Evolutionary conservation across 2,113 vertebrate species (phyloP).

Genomic region (Corythaeola cristata): DNA sequence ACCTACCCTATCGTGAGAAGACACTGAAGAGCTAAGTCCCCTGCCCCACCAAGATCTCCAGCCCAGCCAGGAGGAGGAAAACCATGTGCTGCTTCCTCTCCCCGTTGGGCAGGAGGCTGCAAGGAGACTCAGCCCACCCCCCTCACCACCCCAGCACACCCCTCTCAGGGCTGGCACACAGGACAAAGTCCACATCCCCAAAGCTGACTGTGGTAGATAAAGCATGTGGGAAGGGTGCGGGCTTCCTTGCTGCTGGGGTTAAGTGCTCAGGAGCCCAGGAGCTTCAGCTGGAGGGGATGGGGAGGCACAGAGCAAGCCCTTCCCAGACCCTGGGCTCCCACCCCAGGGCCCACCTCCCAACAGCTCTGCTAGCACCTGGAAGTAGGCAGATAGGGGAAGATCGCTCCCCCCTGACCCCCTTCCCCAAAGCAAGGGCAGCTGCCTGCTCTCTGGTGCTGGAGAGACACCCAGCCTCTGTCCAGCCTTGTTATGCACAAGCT

Average conservation of each 20-base stretch:
- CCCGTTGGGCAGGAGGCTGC: not conserved
- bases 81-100: not conserved
- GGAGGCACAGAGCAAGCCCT: not conserved
- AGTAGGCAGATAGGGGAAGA: not conserved
- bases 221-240: not conserved
- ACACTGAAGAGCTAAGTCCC: not conserved
- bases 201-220: not conserved
- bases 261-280: not conserved
- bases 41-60: not conserved
- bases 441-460: not conserved
- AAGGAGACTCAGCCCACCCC: not conserved
- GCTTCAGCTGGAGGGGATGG: not conserved
- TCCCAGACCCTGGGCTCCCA: not conserved
- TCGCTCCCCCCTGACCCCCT: fast-evolving
- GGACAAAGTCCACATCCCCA: not conserved
- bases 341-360: not conserved
- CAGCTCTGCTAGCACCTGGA: not conserved
- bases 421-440: not conserved
- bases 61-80: not conserved
- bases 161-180: not conserved
- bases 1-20: fast-evolving
- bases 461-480: not conserved
- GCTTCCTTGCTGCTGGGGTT: fast-evolving
- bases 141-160: not conserved
- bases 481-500: not conserved